Conservation (phyloP, 2,113 vertebrate species). For the Thermophis baileyi region DNA sequence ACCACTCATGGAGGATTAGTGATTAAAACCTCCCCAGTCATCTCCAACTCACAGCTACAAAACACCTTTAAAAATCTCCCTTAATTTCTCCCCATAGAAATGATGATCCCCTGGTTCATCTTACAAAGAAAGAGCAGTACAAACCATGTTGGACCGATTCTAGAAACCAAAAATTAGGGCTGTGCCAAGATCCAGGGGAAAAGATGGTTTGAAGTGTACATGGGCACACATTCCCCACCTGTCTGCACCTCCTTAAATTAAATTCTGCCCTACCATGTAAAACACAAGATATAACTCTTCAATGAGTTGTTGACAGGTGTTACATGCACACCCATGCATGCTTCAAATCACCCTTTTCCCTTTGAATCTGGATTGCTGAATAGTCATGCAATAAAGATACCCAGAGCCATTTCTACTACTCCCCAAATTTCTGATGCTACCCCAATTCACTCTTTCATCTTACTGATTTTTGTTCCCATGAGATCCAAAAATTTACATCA, state of each 20-base stretch:
- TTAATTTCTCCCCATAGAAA: background rate
- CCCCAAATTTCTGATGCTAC: background rate
- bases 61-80: background rate
- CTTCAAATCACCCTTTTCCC: background rate
- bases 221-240: background rate
- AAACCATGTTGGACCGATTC: background rate
- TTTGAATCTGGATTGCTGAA: background rate
- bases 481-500: background rate
- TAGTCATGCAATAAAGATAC: background rate
- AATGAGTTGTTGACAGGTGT: background rate
- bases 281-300: background rate
- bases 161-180: background rate
- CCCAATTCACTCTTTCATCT: background rate
- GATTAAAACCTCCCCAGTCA: conserved; percentile 29
- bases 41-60: background rate
- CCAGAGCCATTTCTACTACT: background rate
- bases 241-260: background rate
- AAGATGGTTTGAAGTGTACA: background rate
- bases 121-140: background rate
- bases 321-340: background rate
- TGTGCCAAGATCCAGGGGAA: background rate
- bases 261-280: background rate
- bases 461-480: background rate
- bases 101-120: background rate
- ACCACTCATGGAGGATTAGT: conserved; percentile 23